A percentile compares a stretch with the other conserved stretches of the same genome.
phyloP scores from a whole-genome alignment of 2,113 vertebrate species.

The Clarias macrocephalus region DNA sequence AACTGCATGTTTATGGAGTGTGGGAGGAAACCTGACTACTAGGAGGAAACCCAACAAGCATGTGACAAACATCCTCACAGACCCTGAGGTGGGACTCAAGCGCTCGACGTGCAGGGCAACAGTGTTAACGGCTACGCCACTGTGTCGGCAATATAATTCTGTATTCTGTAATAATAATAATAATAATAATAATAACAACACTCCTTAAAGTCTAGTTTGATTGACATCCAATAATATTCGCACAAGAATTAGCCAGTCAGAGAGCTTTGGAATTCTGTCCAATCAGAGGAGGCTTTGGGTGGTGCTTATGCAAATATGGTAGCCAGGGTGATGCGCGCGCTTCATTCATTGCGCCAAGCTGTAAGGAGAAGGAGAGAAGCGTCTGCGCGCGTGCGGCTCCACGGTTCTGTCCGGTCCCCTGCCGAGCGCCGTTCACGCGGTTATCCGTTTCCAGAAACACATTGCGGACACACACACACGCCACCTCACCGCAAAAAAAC shows the following conservation, averaged over 20 bases:
- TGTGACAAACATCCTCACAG: too few species aligned
- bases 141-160: too few species aligned
- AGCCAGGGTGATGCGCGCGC: constrained; percentile 70
- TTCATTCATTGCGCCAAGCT: constrained; percentile 71
- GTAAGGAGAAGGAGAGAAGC: constrained; percentile 53
- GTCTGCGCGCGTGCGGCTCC: constrained; percentile 24
- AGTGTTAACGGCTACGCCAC: too few species aligned
- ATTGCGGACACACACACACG: constrained; percentile 39
- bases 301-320: constrained; percentile 67
- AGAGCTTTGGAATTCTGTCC: background rate
- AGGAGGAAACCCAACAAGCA: too few species aligned
- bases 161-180: too few species aligned
- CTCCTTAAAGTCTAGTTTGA: constrained; percentile 43
- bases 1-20: too few species aligned
- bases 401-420: background rate
- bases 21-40: too few species aligned
- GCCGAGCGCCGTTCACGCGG: constrained; percentile 42
- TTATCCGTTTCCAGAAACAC: constrained; percentile 29
- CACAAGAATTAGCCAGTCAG: background rate
- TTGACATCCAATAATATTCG: constrained; percentile 62
- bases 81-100: too few species aligned
- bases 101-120: too few species aligned
- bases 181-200: background rate
- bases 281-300: constrained; percentile 56
- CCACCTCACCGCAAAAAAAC: constrained; percentile 20